A percentile compares a stretch with the other conserved stretches of the same genome.
These are phyloP conservation scores for Brachycybe producta DNA, from an alignment of 2,888 invertebrate species.

Conservation along the genomic window DNA sequence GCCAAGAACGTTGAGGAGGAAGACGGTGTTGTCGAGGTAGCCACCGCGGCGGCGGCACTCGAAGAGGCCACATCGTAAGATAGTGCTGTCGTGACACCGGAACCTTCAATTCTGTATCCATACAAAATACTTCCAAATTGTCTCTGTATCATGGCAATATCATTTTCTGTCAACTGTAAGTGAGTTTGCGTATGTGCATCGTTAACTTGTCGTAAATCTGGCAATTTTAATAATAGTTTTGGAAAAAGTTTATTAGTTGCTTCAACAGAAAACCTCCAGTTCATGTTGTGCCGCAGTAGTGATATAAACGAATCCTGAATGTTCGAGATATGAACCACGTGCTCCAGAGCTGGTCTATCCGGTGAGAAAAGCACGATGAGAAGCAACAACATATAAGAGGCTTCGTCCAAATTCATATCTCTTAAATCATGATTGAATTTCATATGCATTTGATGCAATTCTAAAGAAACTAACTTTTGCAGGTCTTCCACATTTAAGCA, in stretches of 20 bases:
- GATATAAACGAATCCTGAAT: constrained; percentile 34
- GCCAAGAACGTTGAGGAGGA: no score
- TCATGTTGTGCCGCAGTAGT: neutral
- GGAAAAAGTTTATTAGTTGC: constrained; percentile 25
- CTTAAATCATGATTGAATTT: constrained; percentile 34
- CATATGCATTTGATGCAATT: constrained; percentile 34
- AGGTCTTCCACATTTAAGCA: constrained; percentile 28
- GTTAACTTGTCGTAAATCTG: constrained; percentile 32
- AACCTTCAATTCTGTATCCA: neutral
- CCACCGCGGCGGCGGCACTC: neutral
- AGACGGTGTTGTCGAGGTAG: no score
- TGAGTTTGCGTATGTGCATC: constrained; percentile 30
- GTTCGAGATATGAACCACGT: constrained; percentile 28
- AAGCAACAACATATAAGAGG: constrained; percentile 34
- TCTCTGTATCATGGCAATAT: constrained; percentile 28
- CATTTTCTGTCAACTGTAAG: constrained; percentile 26
- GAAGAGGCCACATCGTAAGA: neutral
- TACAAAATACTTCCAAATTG: constrained; percentile 24
- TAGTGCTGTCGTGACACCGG: neutral
- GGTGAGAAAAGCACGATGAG: constrained; percentile 36
- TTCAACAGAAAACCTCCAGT: neutral
- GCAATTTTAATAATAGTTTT: constrained; percentile 34
- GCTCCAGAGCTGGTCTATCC: constrained; percentile 31
- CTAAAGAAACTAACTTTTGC: constrained; percentile 27
- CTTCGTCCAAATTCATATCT: constrained; percentile 33